These are phyloP conservation scores for Pristionchus exspectatus DNA, from an alignment of 2,888 invertebrate species.

Conservation along the genomic window DNA sequence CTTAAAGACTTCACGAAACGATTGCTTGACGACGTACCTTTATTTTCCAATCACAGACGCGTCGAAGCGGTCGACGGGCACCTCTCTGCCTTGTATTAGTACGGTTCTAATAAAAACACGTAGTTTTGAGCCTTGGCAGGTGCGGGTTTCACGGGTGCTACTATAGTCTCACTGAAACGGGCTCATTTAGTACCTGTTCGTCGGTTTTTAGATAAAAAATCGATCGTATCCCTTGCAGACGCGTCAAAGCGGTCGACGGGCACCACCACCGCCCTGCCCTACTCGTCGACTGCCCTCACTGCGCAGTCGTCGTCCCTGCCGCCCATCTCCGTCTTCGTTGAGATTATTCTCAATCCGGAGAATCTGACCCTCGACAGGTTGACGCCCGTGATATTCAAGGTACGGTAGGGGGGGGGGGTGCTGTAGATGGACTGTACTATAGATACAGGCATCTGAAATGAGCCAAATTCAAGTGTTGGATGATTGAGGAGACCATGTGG, in stretches of 20 bases:
- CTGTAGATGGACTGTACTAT: too few relatives aligned
- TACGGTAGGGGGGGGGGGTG: conserved; percentile 73
- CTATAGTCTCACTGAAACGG: too few relatives aligned
- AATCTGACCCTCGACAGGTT: conserved; percentile 83
- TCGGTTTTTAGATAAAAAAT: too few relatives aligned
- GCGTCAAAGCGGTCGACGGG: conserved; percentile 24
- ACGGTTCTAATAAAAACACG: too few relatives aligned
- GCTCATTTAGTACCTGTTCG: too few relatives aligned
- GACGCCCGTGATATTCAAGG: conserved; percentile 83
- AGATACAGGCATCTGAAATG: too few relatives aligned
- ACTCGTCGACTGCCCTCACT: background rate
- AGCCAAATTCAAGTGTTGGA: too few relatives aligned
- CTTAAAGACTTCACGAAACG: background rate
- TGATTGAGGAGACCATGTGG: too few relatives aligned
- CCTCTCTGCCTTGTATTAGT: too few relatives aligned
- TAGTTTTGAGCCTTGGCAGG: too few relatives aligned
- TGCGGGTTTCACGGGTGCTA: too few relatives aligned
- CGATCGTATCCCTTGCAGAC: background rate
- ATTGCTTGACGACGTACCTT: background rate
- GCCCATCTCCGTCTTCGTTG: conserved; percentile 78
- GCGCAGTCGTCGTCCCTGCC: background rate
- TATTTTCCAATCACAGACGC: background rate
- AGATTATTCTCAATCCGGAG: conserved; percentile 84
- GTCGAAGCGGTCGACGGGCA: too few relatives aligned
- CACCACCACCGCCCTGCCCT: background rate